Evolutionary conservation across 2,113 vertebrate genomes (phyloP).

Genomic region (Anguilla rostrata): DNA sequence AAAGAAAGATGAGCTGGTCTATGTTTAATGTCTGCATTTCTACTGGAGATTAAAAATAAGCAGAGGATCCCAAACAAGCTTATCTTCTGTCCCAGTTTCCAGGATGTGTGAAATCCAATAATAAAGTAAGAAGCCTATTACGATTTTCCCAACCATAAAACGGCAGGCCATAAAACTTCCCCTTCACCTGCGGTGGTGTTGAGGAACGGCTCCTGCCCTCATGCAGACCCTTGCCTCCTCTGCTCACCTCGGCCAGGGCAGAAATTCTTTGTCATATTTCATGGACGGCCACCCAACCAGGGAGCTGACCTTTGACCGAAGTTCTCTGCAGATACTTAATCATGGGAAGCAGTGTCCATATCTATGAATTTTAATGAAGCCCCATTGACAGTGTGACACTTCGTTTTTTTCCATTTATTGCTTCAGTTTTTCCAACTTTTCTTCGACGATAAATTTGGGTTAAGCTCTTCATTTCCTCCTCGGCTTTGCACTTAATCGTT

Average conservation of each 20-base stretch:
- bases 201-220: neutral
- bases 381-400: neutral
- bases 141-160: neutral
- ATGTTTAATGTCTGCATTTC: neutral
- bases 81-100: neutral
- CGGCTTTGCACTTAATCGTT: conserved; percentile 24
- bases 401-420: neutral
- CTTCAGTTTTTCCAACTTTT: neutral
- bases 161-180: neutral
- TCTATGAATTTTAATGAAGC: neutral
- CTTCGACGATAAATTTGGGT: conserved; percentile 11
- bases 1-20: neutral
- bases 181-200: neutral
- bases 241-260: neutral
- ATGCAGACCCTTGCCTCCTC: neutral
- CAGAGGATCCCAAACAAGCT: neutral
- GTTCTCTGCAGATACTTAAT: neutral
- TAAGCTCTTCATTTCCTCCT: conserved; percentile 27
- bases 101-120: neutral
- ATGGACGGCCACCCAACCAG: neutral
- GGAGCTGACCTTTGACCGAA: neutral
- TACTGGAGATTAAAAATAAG: neutral
- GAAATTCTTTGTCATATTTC: neutral
- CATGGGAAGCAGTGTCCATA: neutral
- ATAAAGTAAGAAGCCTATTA: neutral